Conservation (phyloP, 2,888 invertebrate genomes). For the Sinelater perroti region DNA sequence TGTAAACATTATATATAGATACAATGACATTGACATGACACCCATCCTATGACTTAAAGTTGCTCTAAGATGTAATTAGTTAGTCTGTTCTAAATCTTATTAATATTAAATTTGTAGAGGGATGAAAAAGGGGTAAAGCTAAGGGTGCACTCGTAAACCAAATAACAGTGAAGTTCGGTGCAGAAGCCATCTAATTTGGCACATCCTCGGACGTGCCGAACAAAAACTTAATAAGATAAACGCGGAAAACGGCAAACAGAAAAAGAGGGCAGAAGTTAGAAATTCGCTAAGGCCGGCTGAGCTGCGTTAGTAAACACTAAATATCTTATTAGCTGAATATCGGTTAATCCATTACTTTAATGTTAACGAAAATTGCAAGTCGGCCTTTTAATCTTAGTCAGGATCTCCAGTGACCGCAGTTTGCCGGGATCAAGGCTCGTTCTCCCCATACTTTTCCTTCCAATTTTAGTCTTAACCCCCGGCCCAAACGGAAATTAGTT, state of each 20-base stretch:
- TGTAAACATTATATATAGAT: too few relatives aligned
- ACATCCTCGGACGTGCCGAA: conserved; percentile 19
- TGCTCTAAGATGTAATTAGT: not conserved
- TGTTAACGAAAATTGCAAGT: conserved; percentile 49
- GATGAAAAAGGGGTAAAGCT: not conserved
- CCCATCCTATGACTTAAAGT: too few relatives aligned
- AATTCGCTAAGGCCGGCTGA: conserved; percentile 29
- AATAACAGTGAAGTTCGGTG: conserved; percentile 15
- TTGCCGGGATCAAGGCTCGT: conserved; percentile 50
- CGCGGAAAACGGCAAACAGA: conserved; percentile 24
- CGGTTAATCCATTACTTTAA: conserved; percentile 46
- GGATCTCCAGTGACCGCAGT: conserved; percentile 55
- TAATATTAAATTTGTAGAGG: conserved; percentile 12
- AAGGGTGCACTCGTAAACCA: conserved; percentile 13
- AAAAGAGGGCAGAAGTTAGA: conserved; percentile 27
- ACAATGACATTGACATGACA: too few relatives aligned
- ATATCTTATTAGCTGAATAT: conserved; percentile 51
- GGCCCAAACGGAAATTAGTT: conserved; percentile 59
- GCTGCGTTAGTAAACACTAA: conserved; percentile 49
- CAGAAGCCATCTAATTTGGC: conserved; percentile 22
- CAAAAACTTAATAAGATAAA: conserved; percentile 29
- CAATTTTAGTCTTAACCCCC: conserved; percentile 55
- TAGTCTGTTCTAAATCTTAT: not conserved
- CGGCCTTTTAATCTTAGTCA: conserved; percentile 53
- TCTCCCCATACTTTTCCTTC: conserved; percentile 51